Evolutionary conservation across 2,113 vertebrate species (phyloP).

Genomic region (Rhinopomastus cyanomelas): DNA sequence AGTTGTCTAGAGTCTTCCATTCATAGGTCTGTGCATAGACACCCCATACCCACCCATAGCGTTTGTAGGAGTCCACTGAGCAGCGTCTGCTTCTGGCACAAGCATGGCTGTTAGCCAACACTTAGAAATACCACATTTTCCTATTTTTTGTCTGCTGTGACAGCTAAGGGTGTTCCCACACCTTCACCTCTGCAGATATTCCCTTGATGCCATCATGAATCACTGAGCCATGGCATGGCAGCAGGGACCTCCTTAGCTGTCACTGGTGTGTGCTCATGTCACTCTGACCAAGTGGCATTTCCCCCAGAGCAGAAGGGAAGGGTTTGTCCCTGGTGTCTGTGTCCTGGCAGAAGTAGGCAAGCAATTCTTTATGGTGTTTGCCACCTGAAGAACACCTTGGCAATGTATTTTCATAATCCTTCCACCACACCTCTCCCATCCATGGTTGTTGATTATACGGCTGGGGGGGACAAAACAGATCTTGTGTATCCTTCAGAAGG

Average conservation of each 20-base stretch:
- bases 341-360: neutral
- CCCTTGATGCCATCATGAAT: neutral
- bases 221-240: rapidly evolving
- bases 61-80: neutral
- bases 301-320: neutral
- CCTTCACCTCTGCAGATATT: neutral
- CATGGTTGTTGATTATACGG: neutral
- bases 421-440: no score
- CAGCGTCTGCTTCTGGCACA: neutral
- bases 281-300: rapidly evolving
- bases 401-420: neutral
- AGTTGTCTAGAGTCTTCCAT: neutral
- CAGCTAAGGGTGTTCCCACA: neutral
- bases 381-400: neutral
- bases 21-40: neutral
- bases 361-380: neutral
- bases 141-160: neutral
- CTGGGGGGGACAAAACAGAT: neutral
- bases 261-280: rapidly evolving
- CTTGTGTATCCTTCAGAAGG: neutral
- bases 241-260: neutral
- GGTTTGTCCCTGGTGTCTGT: neutral
- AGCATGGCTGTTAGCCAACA: neutral
- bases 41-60: rapidly evolving
- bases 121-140: neutral